Percentiles rank a stretch among this genome's conserved stretches.
phyloP scores from a whole-genome alignment of 2,113 vertebrate species.

The Chlorodrepanis virens region DNA sequence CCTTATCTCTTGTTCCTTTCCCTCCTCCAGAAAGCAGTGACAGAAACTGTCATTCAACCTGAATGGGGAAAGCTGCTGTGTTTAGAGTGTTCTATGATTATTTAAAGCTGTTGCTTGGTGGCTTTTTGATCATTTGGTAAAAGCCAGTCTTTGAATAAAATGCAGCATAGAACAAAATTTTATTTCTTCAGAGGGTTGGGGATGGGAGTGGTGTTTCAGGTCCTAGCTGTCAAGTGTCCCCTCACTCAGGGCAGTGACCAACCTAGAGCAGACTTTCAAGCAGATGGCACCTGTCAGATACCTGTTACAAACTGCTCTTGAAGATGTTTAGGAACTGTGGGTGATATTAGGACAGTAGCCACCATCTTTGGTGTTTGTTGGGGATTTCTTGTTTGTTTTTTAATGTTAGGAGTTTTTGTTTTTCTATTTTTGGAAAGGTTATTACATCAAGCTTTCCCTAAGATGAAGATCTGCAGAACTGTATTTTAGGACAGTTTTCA shows the following conservation, averaged over 20 bases:
- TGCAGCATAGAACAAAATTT: background rate
- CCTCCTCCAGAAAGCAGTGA: background rate
- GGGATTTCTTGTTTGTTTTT: background rate
- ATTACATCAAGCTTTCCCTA: background rate
- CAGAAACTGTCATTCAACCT: conserved; percentile 15
- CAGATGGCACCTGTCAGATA: background rate
- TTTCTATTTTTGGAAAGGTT: background rate
- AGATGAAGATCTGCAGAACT: background rate
- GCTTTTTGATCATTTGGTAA: background rate
- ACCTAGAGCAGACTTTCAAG: background rate
- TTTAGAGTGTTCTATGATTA: background rate
- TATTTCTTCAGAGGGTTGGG: background rate
- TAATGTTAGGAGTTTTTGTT: background rate
- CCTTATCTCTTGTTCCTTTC: conserved; percentile 2
- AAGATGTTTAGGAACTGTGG: background rate
- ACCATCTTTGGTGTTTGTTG: background rate
- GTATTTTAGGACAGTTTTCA: background rate
- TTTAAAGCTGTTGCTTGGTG: background rate
- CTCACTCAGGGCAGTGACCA: background rate
- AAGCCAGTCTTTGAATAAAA: background rate
- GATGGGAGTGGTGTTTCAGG: background rate
- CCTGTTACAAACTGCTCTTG: background rate
- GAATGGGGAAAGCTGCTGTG: background rate
- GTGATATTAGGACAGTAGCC: background rate
- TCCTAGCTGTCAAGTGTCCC: background rate